A percentile compares a stretch with the other conserved stretches of the same genome.
These are phyloP conservation scores for Anguilla obscura DNA, from an alignment of 2,797 vertebrate species.

Conservation along the genomic window DNA sequence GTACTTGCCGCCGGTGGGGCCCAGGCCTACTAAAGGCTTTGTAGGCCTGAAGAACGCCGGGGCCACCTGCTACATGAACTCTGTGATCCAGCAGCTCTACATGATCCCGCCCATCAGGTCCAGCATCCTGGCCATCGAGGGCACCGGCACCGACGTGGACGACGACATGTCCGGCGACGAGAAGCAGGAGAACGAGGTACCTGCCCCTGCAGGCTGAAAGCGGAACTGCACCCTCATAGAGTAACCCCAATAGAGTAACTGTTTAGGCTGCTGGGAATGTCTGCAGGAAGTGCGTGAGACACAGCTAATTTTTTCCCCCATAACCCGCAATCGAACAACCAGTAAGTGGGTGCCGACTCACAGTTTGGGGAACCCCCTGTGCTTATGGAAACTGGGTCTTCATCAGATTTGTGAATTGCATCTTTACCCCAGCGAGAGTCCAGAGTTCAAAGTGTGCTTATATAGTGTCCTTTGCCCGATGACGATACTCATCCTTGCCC, in stretches of 20 bases:
- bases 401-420: background rate
- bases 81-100: slow-evolving; percentile 98
- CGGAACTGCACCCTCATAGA: background rate
- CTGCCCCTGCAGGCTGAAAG: background rate
- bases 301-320: background rate
- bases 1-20: slow-evolving; percentile 96
- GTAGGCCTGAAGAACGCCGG: slow-evolving; percentile 98
- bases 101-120: slow-evolving; percentile 99
- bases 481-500: slow-evolving; percentile 37
- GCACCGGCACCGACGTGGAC: slow-evolving; percentile 96
- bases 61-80: slow-evolving; percentile 99
- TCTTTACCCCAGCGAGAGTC: background rate
- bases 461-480: slow-evolving; percentile 19
- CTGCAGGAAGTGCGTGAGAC: background rate
- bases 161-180: slow-evolving; percentile 99
- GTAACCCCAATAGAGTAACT: background rate
- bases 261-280: background rate
- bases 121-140: slow-evolving; percentile 96
- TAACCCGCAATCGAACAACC: background rate
- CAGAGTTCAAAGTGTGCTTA: background rate
- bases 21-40: slow-evolving; percentile 95
- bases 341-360: background rate
- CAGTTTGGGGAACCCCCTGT: no score
- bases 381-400: no score
- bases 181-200: slow-evolving; percentile 98